Conservation (phyloP, 2,888 invertebrate species). For the Lasioglossum oenotherae region DNA sequence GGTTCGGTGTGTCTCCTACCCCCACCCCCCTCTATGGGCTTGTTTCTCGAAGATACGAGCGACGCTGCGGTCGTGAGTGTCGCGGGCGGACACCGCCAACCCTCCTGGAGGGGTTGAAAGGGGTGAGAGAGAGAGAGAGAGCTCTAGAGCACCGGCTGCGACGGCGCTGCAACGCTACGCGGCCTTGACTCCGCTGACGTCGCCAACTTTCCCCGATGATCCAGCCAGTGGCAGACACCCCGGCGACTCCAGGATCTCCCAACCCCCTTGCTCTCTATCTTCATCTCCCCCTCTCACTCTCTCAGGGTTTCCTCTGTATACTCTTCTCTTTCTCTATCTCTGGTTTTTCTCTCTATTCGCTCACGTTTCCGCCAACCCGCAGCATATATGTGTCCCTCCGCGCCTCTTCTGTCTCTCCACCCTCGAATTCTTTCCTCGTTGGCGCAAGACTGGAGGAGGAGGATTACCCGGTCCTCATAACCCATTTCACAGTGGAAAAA, state of each 20-base stretch:
- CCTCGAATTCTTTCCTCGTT: conserved; percentile 59
- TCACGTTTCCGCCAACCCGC: neutral
- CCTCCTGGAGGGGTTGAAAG: conserved; percentile 33
- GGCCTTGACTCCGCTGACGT: conserved; percentile 80
- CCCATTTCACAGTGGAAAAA: conserved; percentile 63
- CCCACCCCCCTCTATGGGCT: conserved; percentile 28
- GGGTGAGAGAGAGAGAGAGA: conserved; percentile 8
- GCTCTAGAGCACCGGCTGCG: conserved; percentile 59
- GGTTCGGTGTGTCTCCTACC: neutral
- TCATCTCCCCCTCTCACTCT: neutral
- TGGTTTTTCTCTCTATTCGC: neutral
- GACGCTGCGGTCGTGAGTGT: conserved; percentile 14
- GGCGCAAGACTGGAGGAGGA: conserved; percentile 37
- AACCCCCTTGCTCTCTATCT: conserved; percentile 8
- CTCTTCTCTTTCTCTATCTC: neutral
- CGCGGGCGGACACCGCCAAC: neutral
- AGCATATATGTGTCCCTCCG: conserved; percentile 11
- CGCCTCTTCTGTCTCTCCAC: conserved; percentile 35
- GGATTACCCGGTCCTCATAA: conserved; percentile 67
- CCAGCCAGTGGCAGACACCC: conserved; percentile 75
- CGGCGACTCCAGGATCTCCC: conserved; percentile 68
- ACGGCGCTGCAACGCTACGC: conserved; percentile 71
- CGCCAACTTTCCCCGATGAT: conserved; percentile 80
- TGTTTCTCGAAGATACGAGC: conserved; percentile 60
- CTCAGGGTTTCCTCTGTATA: neutral